Percentiles rank a stretch among this genome's conserved stretches.
These are phyloP conservation scores for Leptinotarsa peninsularis DNA, from an alignment of 2,888 invertebrate genomes.

Conservation along the genomic window DNA sequence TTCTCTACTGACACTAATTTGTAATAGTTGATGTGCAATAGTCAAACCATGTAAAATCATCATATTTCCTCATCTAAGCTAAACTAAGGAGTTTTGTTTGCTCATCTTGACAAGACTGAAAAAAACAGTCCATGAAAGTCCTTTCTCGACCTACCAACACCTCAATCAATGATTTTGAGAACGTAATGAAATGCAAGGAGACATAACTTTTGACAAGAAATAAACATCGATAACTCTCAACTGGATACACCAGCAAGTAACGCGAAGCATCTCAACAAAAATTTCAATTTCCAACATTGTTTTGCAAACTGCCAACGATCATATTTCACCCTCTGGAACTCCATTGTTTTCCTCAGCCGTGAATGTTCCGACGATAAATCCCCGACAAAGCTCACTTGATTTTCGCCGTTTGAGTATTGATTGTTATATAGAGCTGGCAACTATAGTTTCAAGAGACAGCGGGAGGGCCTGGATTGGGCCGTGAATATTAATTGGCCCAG, in stretches of 20 bases:
- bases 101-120: no score
- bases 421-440: constrained; percentile 39
- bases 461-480: constrained; percentile 44
- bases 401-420: constrained; percentile 43
- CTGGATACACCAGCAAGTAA: background rate
- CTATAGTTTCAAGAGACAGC: constrained; percentile 37
- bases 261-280: background rate
- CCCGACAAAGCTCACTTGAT: constrained; percentile 31
- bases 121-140: no score
- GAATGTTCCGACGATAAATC: constrained; percentile 2
- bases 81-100: no score
- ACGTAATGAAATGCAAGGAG: background rate
- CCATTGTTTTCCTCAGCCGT: constrained; percentile 19
- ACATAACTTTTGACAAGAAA: no score
- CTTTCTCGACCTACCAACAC: no score
- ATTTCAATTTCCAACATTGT: constrained; percentile 11
- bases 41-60: no score
- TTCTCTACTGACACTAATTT: no score
- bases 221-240: background rate
- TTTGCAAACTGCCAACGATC: constrained; percentile 15
- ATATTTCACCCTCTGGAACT: constrained; percentile 19
- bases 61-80: no score
- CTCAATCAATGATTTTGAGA: background rate
- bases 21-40: no score
- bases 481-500: constrained; percentile 64